These are phyloP conservation scores for Belonocnema kinseyi DNA, from an alignment of 1,140 invertebrate genomes.

Conservation along the genomic window DNA sequence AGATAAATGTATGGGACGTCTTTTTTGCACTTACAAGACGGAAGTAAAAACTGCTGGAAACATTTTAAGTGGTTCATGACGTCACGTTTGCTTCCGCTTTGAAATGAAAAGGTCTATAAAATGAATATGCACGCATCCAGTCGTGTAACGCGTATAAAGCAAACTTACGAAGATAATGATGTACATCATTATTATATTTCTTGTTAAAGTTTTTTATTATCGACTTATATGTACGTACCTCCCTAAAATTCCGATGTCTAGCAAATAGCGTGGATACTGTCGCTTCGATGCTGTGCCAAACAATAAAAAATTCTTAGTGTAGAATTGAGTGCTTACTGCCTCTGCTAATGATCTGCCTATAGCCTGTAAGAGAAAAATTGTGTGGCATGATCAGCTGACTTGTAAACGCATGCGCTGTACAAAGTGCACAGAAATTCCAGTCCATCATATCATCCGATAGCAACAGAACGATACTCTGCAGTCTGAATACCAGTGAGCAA, in stretches of 20 bases:
- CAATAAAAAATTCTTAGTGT: constrained; percentile 55
- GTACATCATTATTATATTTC: background rate
- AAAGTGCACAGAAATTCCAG: constrained; percentile 49
- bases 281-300: constrained; percentile 73
- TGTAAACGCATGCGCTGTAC: constrained; percentile 46
- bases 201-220: background rate
- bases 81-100: too few species aligned
- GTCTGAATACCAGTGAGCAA: background rate
- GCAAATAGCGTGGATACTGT: constrained; percentile 75
- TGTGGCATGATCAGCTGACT: constrained; percentile 58
- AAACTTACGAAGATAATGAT: too few species aligned
- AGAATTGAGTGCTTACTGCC: too few species aligned
- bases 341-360: too few species aligned
- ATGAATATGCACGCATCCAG: too few species aligned
- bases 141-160: too few species aligned
- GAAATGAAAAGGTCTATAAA: too few species aligned
- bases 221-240: constrained; percentile 30
- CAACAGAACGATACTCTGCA: background rate
- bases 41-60: too few species aligned
- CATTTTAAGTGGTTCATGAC: too few species aligned
- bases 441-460: background rate
- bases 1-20: too few species aligned
- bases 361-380: constrained; percentile 24
- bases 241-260: constrained; percentile 42
- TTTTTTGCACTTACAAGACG: too few species aligned